phyloP scores from a whole-genome alignment of 2,888 invertebrate species.

The Ichneumon xanthorius region DNA sequence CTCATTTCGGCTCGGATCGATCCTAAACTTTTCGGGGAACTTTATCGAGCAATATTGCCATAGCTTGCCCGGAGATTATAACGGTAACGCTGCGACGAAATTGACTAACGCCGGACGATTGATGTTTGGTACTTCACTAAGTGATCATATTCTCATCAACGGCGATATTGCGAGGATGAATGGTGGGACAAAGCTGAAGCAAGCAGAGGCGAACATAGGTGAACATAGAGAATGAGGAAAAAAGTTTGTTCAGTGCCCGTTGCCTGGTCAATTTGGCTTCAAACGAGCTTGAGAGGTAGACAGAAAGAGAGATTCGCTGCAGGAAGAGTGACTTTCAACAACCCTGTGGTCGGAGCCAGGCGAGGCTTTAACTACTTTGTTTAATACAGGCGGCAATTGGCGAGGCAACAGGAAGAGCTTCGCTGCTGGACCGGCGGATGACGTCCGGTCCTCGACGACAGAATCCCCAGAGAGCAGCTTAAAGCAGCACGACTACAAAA shows the following conservation, averaged over 20 bases:
- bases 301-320: constrained; percentile 58
- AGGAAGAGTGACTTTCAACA: constrained; percentile 77
- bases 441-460: constrained; percentile 12
- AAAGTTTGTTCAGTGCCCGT: constrained; percentile 17
- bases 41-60: not conserved
- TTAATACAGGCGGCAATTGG: constrained; percentile 58
- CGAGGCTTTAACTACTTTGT: constrained; percentile 70
- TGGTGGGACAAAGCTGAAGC: constrained; percentile 12
- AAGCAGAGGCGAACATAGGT: constrained; percentile 9
- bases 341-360: constrained; percentile 57
- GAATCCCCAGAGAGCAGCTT: constrained; percentile 4
- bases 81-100: not conserved
- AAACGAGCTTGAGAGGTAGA: constrained; percentile 57
- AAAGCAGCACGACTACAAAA: constrained; percentile 10
- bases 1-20: too few species aligned
- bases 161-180: constrained; percentile 16
- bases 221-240: constrained; percentile 46
- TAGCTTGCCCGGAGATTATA: not conserved
- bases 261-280: constrained; percentile 25
- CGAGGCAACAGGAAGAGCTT: constrained; percentile 11
- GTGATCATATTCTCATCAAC: constrained; percentile 32
- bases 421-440: not conserved
- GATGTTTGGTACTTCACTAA: constrained; percentile 6
- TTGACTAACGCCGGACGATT: not conserved
- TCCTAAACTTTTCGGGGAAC: too few species aligned